phyloP scores from a whole-genome alignment of 2,113 vertebrate genomes.

The Sialia sialis region DNA sequence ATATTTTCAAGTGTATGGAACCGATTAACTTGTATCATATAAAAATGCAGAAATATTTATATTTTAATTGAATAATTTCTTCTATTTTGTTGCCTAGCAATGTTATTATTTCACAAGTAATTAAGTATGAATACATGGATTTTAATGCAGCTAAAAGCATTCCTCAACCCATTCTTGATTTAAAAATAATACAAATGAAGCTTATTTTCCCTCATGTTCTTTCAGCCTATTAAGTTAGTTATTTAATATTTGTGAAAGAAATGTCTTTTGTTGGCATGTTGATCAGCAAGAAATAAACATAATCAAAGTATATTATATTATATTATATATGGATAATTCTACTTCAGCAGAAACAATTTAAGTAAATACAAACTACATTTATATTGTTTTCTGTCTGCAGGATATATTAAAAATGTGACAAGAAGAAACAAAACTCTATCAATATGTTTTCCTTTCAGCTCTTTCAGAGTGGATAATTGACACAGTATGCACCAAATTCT shows the following conservation, averaged over 20 bases:
- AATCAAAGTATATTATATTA: neutral
- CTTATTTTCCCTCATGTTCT: neutral
- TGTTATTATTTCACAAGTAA: neutral
- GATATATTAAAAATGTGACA: neutral
- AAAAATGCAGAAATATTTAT: neutral
- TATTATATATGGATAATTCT: neutral
- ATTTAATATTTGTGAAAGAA: neutral
- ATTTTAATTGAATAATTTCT: neutral
- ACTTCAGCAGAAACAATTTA: neutral
- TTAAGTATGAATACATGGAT: neutral
- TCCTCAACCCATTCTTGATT: neutral
- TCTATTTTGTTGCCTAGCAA: neutral
- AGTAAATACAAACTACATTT: slow-evolving; percentile 21
- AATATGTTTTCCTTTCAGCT: neutral
- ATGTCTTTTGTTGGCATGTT: neutral
- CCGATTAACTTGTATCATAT: neutral
- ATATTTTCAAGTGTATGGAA: neutral
- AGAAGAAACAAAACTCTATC: neutral
- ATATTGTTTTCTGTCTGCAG: neutral
- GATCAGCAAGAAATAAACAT: slow-evolving; percentile 26
- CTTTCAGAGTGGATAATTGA: neutral
- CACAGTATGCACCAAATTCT: neutral
- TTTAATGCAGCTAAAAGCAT: neutral
- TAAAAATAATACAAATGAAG: neutral
- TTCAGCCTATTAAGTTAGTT: neutral